Evolutionary conservation across 2,797 vertebrate genomes (phyloP), one percentile per base, ranked within the genome.

Genomic region (Potorous gilbertii): DNA sequence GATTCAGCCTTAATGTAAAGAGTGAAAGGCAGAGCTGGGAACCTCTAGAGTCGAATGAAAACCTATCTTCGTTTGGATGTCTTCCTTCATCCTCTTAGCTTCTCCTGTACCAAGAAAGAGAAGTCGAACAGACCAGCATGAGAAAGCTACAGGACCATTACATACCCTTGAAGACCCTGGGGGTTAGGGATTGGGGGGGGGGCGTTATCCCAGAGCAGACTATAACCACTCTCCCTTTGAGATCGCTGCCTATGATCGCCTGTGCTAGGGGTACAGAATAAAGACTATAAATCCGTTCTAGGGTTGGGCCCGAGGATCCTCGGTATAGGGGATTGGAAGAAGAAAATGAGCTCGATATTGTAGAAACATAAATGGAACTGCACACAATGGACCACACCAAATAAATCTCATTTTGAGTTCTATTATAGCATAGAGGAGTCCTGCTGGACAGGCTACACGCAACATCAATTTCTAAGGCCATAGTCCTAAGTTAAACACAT

Each of bases 281-380:
- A 31, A 96, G 91, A 66, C 52, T 74, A 6, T 16, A 94, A 96
- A 57, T 94, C 55, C 27, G 96, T 46, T 27, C 40, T 95, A 46
- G 93, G 55, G 50, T 54, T 93, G 93, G 94, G 89, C 89, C 94
- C 96, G 56, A 97, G 96, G 96, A 96, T 98, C 96, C 93, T 96
- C 56, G 93, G 89, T n/a, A 96, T 56, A 91, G 0, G 0, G 96
- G 92, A 92, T 59, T 95, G 56, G 56, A 87, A 55, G 54, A 34
- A 81, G 56, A 95, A 66, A n/a, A 46, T 50, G 24, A 87, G 9
- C 21, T 87, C 8, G 9, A 87, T 50, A 27, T 50, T 87, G 21
- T 87, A 50, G 74, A 87, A 27, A 50, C 40, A 27, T 27, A 50
- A 87, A 87, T 27, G 10, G 40, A 46, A 50, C 40, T 87, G 40